Base-by-base conservation (phyloP, 92 coral and sea anemone genomes). In the Epizoanthus fatuus region DNA sequence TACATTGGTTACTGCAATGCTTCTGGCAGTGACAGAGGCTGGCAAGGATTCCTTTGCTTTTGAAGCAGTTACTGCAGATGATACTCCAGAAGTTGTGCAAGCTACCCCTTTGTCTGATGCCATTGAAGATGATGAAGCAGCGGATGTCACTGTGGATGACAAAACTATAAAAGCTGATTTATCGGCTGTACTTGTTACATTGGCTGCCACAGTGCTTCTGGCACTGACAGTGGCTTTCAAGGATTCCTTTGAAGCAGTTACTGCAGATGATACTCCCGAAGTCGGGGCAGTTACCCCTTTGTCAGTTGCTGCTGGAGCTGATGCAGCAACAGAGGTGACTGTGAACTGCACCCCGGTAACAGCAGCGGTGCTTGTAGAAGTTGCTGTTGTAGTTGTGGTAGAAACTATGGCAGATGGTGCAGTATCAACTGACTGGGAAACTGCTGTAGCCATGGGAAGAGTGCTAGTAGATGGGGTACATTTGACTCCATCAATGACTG, bases 381-480 rank as follows among this genome's bases (percentile, higher is more conserved):
- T 25, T 2, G 70, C 22, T 0, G 70, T 17, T 60, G 70, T 39
- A 17, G 71, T 77, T 42, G 67, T 76, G 19, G 81, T 8, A n/a
- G 38, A 1, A 49, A 49, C 68, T 11, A 29, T 54, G 14, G 47
- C 20, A 29, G 70, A 44, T 0, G 42, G n/a, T 1, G 51, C 40
- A 11, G 57, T 40, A 11, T 69, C 69, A 19, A 37, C 52, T 4
- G 82, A 14, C 15, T 42, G 14, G 70, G 82, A 37, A 64, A 60
- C 19, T 42, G 54, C 82, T 42, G 59, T 20, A 13, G 70, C 25
- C 19, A 69, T 45, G 3, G 82, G 82, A 60, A 59, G 58, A 19
- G 25, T 14, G 32, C 82, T 77, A 5, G 47, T 38, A 2, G 70
- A 60, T 19, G 70, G 25, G 7, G 82, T 42, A 22, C 70, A 77